phyloP scores from a whole-genome alignment of 2,888 invertebrate species.

The Lymantria dispar region DNA sequence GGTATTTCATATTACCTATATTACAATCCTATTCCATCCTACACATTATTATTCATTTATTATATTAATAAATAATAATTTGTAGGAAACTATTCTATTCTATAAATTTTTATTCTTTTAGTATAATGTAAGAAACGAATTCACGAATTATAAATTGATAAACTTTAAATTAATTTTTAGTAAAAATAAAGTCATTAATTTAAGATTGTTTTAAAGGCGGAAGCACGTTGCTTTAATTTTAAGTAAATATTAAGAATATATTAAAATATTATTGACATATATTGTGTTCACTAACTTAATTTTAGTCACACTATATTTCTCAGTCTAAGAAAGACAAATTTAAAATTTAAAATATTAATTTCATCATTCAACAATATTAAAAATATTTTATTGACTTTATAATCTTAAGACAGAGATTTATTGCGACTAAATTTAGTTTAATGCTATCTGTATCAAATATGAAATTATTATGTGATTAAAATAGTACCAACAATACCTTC shows the following conservation, averaged over 20 bases:
- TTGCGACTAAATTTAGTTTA: slow-evolving; percentile 58
- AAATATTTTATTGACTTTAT: not conserved
- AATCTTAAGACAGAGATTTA: not conserved
- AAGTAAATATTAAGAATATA: not conserved
- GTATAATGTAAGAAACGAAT: too few relatives aligned
- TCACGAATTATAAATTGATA: too few relatives aligned
- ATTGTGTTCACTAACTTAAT: not conserved
- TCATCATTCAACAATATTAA: not conserved
- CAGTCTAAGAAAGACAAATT: too few relatives aligned
- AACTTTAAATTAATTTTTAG: not conserved
- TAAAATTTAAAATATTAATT: too few relatives aligned
- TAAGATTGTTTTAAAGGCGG: slow-evolving; percentile 50
- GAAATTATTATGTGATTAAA: slow-evolving; percentile 47
- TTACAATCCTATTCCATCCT: too few relatives aligned
- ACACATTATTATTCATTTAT: too few relatives aligned
- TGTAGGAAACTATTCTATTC: too few relatives aligned
- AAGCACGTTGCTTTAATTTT: slow-evolving; percentile 14
- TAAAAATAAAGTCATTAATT: not conserved
- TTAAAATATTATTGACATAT: not conserved
- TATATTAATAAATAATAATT: too few relatives aligned
- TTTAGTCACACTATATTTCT: not conserved
- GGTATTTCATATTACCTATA: too few relatives aligned
- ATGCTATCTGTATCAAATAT: slow-evolving; percentile 27
- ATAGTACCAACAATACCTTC: slow-evolving; percentile 65
- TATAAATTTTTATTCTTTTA: too few relatives aligned